Conservation (phyloP, 1,140 invertebrate genomes). For the Uloborus diversus region DNA sequence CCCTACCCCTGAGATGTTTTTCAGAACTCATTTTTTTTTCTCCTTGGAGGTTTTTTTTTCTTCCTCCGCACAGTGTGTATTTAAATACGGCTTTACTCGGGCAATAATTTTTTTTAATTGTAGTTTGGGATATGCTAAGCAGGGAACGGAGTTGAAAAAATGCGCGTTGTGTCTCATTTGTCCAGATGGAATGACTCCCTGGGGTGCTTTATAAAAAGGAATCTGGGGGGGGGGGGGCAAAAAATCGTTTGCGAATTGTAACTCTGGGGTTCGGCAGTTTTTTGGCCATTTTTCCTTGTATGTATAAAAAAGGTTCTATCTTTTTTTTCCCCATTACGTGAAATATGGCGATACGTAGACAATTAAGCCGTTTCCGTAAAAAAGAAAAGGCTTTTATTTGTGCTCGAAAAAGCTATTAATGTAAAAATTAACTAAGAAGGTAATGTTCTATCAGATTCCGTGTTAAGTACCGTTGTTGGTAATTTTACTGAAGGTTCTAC, state of each 20-base stretch:
- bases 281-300: too few relatives aligned
- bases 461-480: too few relatives aligned
- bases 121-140: not conserved
- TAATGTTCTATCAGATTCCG: too few relatives aligned
- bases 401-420: too few relatives aligned
- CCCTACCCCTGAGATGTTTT: conserved; percentile 21
- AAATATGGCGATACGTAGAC: too few relatives aligned
- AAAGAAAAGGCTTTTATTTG: too few relatives aligned
- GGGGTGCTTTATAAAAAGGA: conserved; percentile 5
- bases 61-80: not conserved
- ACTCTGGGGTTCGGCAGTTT: too few relatives aligned
- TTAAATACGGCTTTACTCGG: not conserved
- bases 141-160: conserved; percentile 4
- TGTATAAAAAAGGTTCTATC: too few relatives aligned
- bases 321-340: too few relatives aligned
- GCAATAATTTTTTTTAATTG: not conserved
- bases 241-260: conserved; percentile 10
- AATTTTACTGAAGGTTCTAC: too few relatives aligned
- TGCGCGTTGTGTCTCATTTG: conserved; percentile 32
- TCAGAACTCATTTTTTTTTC: not conserved
- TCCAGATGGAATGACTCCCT: conserved; percentile 15
- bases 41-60: not conserved
- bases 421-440: too few relatives aligned
- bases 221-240: not conserved
- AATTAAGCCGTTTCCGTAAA: too few relatives aligned